These are phyloP conservation scores for Cerastis leucographa DNA, from an alignment of 2,888 invertebrate species.

Conservation along the genomic window DNA sequence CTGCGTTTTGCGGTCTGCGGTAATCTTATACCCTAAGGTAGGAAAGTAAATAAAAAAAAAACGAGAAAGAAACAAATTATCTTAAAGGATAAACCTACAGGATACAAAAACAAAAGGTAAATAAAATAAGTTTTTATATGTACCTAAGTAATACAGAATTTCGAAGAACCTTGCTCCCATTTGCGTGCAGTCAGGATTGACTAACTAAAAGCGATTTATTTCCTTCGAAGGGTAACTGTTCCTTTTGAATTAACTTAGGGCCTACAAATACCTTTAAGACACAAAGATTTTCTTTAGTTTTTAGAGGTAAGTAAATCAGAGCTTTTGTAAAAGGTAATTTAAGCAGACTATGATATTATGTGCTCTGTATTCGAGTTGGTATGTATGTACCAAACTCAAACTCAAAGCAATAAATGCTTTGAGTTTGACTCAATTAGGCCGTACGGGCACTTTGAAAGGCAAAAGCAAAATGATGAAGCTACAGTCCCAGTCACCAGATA, in stretches of 20 bases:
- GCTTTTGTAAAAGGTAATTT: background rate
- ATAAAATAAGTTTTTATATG: slow-evolving; percentile 21
- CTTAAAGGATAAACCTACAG: slow-evolving; percentile 18
- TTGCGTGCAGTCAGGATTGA: slow-evolving; percentile 38
- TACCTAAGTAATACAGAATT: slow-evolving; percentile 34
- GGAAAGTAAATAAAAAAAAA: background rate
- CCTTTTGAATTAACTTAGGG: slow-evolving; percentile 23
- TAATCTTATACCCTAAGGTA: background rate
- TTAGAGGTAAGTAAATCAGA: background rate
- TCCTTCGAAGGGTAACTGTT: slow-evolving; percentile 21
- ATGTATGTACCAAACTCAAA: too few species aligned
- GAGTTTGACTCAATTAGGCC: too few species aligned
- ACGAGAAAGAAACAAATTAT: slow-evolving; percentile 9
- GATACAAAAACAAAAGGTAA: slow-evolving; percentile 11
- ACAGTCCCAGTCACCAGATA: too few species aligned
- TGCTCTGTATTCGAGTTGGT: background rate
- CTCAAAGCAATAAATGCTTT: too few species aligned
- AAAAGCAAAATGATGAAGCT: too few species aligned
- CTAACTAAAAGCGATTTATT: slow-evolving; percentile 49
- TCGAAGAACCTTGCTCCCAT: slow-evolving; percentile 16
- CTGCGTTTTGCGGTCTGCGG: background rate
- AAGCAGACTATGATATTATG: background rate
- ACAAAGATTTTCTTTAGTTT: slow-evolving; percentile 2
- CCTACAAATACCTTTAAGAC: slow-evolving; percentile 13
- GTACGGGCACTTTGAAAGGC: too few species aligned